These are phyloP conservation scores for Aurelia aurita DNA, from an alignment of 30 jellyfish, hydroid and myxozoan genomes.

Conservation along the genomic window DNA sequence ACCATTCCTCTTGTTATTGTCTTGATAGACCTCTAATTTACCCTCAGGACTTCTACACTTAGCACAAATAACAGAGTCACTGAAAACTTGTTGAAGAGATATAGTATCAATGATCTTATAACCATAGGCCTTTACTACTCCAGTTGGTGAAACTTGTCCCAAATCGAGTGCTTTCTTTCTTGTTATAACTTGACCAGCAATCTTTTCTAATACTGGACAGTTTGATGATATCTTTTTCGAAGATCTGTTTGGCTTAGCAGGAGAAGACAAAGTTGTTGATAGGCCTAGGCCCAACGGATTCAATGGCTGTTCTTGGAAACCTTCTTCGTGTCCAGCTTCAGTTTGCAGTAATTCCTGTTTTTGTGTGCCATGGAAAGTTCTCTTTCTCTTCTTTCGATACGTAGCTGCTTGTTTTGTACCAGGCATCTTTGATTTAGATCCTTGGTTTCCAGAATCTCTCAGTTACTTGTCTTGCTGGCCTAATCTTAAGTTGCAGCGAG, in stretches of 20 bases:
- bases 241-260: constrained; percentile 16
- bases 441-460: too few species aligned
- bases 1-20: constrained; percentile 24
- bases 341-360: constrained; percentile 17
- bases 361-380: constrained; percentile 21
- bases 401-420: constrained; percentile 11
- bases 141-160: too few species aligned
- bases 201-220: too few species aligned
- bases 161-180: too few species aligned
- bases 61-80: too few species aligned
- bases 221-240: too few species aligned
- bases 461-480: too few species aligned
- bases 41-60: too few species aligned
- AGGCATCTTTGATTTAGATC: too few species aligned
- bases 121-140: constrained; percentile 34
- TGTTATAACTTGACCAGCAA: too few species aligned
- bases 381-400: constrained; percentile 20
- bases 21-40: constrained; percentile 24
- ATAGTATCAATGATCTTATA: constrained; percentile 9
- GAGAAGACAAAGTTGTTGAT: constrained; percentile 8
- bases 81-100: constrained; percentile 5
- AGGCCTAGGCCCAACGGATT: constrained; percentile 11
- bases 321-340: constrained; percentile 8
- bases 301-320: constrained; percentile 7
- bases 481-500: too few species aligned